Evolutionary conservation across 2,888 invertebrate species (phyloP), one percentile per base, ranked within the genome.

Genomic region (Agrotis ipsilon): DNA sequence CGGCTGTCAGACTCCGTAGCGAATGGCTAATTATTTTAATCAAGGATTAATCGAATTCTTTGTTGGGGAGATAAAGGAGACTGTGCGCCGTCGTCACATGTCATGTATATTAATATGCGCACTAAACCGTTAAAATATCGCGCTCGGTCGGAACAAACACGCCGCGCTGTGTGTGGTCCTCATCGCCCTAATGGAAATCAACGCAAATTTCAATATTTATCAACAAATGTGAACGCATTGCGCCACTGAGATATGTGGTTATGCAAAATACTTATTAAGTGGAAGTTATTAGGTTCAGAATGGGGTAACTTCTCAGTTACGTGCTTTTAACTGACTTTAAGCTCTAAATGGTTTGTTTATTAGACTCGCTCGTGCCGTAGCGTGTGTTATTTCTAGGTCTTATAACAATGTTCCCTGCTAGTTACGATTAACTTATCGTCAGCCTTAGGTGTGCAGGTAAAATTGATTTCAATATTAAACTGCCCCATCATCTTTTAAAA

Each of bases 181-280:
- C 32, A 81, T 51, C 43, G 43, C 21, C 52, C 78, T 82, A 86
- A 87, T 88, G 87, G 87, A 87, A 89, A 88, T 86, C 89, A 87
- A 86, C 81, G 88, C 88, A 82, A 90, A 92, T 91, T 90, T 91
- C 88, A 93, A 94, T 94, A 91, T 93, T 94, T 94, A 94, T 92
- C 92, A 90, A 92, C 90, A 91, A 91, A 91, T 89, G 88, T 88
- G 87, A 83, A 86, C 88, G 89, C 89, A 88, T 91, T 89, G 88
- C 87, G 72, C 83, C 81, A 79, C 78, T 77, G 84, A 87, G 85
- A 90, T 90, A 91, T 87, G 88, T 88, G 86, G 83, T 88, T 90
- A 93, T 91, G 91, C 88, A 89, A 89, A 91, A 87, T 84, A 80
- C 81, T 82, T 86, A 83, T 86, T 86, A 77, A 77, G 72, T 83